Conservation (phyloP, 2,113 vertebrate species). For the Brachyhypopomus gauderio region DNA sequence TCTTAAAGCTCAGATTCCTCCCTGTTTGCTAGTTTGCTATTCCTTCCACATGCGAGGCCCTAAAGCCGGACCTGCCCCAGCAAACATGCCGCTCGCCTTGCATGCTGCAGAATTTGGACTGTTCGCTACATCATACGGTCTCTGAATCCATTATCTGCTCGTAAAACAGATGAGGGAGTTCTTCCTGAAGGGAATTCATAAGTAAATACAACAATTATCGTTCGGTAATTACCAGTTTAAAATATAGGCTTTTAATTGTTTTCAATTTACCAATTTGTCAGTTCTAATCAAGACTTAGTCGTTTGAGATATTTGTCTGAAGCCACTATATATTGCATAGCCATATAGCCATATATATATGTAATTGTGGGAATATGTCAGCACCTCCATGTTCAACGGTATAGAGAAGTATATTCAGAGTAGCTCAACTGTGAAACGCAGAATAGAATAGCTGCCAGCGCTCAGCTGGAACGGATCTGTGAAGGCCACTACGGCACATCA, state of each 20-base stretch:
- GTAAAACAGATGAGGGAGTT: slow-evolving; percentile 28
- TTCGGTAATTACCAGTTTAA: slow-evolving; percentile 14
- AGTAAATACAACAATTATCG: background rate
- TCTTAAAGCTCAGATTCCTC: slow-evolving; percentile 10
- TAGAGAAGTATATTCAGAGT: background rate
- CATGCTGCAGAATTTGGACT: slow-evolving; percentile 19
- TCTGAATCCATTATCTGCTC: slow-evolving; percentile 23
- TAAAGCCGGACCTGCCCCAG: slow-evolving; percentile 42
- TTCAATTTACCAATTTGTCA: background rate
- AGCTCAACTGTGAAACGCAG: background rate
- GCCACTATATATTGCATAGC: background rate
- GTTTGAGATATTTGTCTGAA: background rate
- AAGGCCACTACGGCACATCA: background rate
- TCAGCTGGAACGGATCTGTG: slow-evolving; percentile 13
- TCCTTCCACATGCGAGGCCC: slow-evolving; percentile 25
- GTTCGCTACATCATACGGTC: slow-evolving; percentile 34
- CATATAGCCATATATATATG: no score
- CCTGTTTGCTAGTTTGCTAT: slow-evolving; percentile 45
- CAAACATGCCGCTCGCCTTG: slow-evolving; percentile 43
- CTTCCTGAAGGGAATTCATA: slow-evolving; percentile 21
- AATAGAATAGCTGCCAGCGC: slow-evolving; percentile 7
- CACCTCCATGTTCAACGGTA: background rate
- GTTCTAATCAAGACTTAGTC: slow-evolving; percentile 2
- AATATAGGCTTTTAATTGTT: slow-evolving; percentile 1
- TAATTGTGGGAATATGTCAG: background rate